phyloP scores from a whole-genome alignment of 2,113 vertebrate genomes.

The Excalfactoria chinensis region DNA sequence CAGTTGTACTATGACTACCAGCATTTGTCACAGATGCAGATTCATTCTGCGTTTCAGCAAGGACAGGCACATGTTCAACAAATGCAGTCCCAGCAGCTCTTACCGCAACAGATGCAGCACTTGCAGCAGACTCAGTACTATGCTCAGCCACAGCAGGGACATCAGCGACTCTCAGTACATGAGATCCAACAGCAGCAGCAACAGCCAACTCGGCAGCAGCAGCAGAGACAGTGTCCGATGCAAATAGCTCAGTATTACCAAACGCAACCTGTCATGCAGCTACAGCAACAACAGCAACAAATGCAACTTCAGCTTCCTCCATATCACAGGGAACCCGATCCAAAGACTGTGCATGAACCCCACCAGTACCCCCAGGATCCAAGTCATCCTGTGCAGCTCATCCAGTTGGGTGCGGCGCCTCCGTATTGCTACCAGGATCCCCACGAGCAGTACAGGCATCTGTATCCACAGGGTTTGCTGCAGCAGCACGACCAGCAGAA shows the following conservation, averaged over 20 bases:
- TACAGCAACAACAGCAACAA: constrained; percentile 77
- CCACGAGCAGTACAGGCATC: constrained; percentile 76
- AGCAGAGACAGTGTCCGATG: constrained; percentile 75
- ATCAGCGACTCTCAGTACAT: constrained; percentile 75
- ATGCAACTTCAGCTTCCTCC: constrained; percentile 77
- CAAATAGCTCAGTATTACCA: constrained; percentile 84
- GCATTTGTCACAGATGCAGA: constrained; percentile 76
- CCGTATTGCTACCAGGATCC: constrained; percentile 85
- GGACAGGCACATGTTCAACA: constrained; percentile 68
- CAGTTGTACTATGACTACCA: constrained; percentile 83
- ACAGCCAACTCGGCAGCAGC: constrained; percentile 62
- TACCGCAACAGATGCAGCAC: constrained; percentile 77
- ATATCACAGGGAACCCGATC: constrained; percentile 77
- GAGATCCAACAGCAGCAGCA: constrained; percentile 76
- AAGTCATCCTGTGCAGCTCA: constrained; percentile 79
- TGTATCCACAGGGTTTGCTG: constrained; percentile 79
- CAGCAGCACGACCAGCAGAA: constrained; percentile 76
- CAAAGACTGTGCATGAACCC: constrained; percentile 72
- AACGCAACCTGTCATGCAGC: constrained; percentile 78
- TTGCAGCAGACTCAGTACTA: constrained; percentile 82
- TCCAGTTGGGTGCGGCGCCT: constrained; percentile 80
- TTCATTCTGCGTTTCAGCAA: constrained; percentile 69
- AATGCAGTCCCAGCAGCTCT: constrained; percentile 74
- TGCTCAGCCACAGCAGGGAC: constrained; percentile 75
- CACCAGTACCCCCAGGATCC: constrained; percentile 81